phyloP scores from a whole-genome alignment of 2,888 invertebrate species.

The Aricia artaxerxes region DNA sequence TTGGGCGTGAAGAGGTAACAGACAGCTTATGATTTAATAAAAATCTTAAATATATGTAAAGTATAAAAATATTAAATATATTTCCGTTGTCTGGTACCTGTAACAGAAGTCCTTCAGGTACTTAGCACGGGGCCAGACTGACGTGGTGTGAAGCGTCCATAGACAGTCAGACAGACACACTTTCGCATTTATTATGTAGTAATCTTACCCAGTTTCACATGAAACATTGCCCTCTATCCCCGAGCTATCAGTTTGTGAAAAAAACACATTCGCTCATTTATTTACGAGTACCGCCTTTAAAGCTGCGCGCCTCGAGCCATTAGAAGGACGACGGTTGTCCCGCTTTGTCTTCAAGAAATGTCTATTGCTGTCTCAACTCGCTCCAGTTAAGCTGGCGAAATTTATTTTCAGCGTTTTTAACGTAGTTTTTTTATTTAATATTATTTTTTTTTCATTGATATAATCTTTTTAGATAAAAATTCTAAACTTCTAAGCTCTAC shows the following conservation, averaged over 20 bases:
- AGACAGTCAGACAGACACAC: too few species aligned
- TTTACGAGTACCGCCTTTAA: conserved; percentile 64
- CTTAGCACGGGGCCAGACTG: too few species aligned
- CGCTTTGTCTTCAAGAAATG: conserved; percentile 47
- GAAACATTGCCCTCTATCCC: conserved; percentile 39
- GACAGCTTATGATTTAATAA: too few species aligned
- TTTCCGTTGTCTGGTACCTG: too few species aligned
- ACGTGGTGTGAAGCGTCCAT: too few species aligned
- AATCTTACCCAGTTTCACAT: conserved; percentile 47
- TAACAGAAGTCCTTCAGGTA: too few species aligned
- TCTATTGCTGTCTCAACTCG: conserved; percentile 14
- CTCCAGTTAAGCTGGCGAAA: conserved; percentile 18
- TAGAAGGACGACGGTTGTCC: conserved; percentile 62
- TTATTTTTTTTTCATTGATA: neutral
- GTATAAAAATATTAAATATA: too few species aligned
- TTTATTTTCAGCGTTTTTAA: conserved; percentile 1
- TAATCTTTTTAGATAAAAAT: neutral
- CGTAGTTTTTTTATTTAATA: neutral
- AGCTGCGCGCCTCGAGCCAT: conserved; percentile 61
- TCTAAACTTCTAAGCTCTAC: too few species aligned
- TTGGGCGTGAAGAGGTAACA: too few species aligned
- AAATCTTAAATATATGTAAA: too few species aligned
- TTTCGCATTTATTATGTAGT: neutral
- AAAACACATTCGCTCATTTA: conserved; percentile 64
- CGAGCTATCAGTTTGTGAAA: conserved; percentile 42